Base-by-base conservation (phyloP, 1,140 invertebrate genomes). In the Mactra quadrangularis region DNA sequence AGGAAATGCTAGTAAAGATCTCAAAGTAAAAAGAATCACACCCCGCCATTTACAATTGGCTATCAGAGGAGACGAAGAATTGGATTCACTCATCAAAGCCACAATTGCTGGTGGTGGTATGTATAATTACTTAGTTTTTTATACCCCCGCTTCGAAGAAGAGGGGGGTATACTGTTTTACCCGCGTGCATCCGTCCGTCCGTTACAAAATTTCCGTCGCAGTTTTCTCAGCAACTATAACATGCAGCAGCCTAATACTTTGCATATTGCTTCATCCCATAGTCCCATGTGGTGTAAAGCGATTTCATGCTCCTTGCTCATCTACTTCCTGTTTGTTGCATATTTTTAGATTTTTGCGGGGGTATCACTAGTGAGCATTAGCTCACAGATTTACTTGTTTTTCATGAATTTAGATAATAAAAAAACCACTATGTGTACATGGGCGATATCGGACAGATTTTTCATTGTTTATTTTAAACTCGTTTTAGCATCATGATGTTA, bases 21-120 rank as follows among this genome's bases (percentile, higher is more conserved):
- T 99, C 89, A 99, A 99, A 95, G 98, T 99, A 82, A 99, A 99
- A 94, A 97, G 99, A 95, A 99, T 99, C 89, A 99, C 98, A 52
- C 99, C 99, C 47, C 96, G 99, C 93, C 99, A 99, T 95, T 96
- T 99, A 92, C 99, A 99, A 94, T 94, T 99, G 72, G 99, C 99
- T 86, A 99, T 99, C 93, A 95, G 99, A 94, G 98, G 99, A 94
- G 99, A 99, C 90, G 99, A 99, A 95, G 99, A 99, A 94, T 95
- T 99, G 93, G 98, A 99, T 95, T 99, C 97, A 92, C 95, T 99
- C 76, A 99, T 99, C 92, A 99, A 99, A 94, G 99, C 98, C 81
- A 99, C 98, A 79, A 99, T 99, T 94, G 98, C 98, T 88, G 98
- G 99, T 93, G 99, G 99, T 95, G 98, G 98, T 96, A 94, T 90